Conservation (phyloP, 2,888 invertebrate species). For the Platerodrilus igneus region DNA sequence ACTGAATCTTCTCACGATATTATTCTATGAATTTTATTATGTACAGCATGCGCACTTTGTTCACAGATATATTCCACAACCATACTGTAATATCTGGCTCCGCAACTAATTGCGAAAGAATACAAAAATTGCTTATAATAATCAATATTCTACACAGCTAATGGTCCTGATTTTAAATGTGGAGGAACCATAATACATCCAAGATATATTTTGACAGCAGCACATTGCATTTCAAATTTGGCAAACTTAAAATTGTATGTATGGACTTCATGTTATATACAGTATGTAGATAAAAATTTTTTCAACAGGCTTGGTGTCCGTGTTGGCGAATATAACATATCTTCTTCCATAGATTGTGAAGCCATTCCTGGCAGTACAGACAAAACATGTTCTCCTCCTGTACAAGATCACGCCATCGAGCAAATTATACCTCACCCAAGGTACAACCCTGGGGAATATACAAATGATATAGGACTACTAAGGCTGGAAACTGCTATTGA, state of each 20-base stretch:
- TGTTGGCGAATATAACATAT: slow-evolving; percentile 58
- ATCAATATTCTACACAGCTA: too few relatives aligned
- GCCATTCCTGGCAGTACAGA: slow-evolving; percentile 27
- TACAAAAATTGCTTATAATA: too few relatives aligned
- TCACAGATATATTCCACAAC: too few relatives aligned
- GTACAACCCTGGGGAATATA: slow-evolving; percentile 49
- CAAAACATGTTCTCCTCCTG: slow-evolving; percentile 44
- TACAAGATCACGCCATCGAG: slow-evolving; percentile 52
- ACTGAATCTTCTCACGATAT: too few relatives aligned
- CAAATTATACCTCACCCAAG: slow-evolving; percentile 50
- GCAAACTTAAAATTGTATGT: slow-evolving; percentile 36
- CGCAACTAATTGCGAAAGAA: too few relatives aligned
- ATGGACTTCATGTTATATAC: too few relatives aligned
- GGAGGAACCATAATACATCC: slow-evolving; percentile 53
- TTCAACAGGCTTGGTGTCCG: slow-evolving; percentile 53
- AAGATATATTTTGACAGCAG: slow-evolving; percentile 56
- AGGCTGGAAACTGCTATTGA: slow-evolving; percentile 46
- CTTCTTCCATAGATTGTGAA: slow-evolving; percentile 48
- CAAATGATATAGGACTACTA: slow-evolving; percentile 57
- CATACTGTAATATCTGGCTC: too few relatives aligned
- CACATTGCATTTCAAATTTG: slow-evolving; percentile 51
- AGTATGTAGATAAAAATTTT: neutral
- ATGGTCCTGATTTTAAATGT: slow-evolving; percentile 40
- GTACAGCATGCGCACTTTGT: too few relatives aligned
- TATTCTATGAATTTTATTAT: too few relatives aligned